Conservation (phyloP, 2,888 invertebrate genomes). For the Lacanobia wlatinum region DNA sequence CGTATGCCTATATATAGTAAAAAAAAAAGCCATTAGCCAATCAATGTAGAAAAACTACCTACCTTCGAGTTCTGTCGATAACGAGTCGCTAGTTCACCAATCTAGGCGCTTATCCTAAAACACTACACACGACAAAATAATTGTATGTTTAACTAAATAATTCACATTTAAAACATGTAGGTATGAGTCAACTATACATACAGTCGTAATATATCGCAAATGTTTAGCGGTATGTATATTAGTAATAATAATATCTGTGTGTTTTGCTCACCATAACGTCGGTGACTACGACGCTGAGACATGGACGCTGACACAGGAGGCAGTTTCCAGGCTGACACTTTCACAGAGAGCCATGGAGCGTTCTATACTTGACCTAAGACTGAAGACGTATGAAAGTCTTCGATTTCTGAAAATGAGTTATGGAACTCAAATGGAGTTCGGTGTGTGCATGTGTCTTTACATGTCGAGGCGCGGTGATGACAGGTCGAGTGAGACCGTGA, state of each 20-base stretch:
- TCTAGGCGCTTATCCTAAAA: not conserved
- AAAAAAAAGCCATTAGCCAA: too few species aligned
- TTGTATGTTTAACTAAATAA: constrained; percentile 5
- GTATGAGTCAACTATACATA: not conserved
- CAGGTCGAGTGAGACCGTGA: too few species aligned
- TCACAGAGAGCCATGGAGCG: not conserved
- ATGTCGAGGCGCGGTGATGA: too few species aligned
- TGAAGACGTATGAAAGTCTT: not conserved
- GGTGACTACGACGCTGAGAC: too few species aligned
- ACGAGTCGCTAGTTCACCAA: not conserved
- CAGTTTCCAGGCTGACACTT: not conserved
- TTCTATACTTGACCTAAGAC: too few species aligned
- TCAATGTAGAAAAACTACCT: not conserved
- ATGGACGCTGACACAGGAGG: not conserved
- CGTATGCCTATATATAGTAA: too few species aligned
- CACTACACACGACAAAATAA: not conserved
- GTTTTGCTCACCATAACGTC: too few species aligned
- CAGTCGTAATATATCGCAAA: not conserved
- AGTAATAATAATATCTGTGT: too few species aligned
- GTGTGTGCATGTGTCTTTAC: too few species aligned
- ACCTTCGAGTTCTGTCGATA: not conserved
- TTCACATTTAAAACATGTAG: constrained; percentile 5
- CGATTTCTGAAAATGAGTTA: too few species aligned
- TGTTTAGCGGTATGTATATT: too few species aligned
- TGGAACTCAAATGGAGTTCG: too few species aligned